A percentile compares a stretch with the other conserved stretches of the same genome.
Evolutionary conservation across 2,888 invertebrate species (phyloP).

Genomic region (Harpalus rubripes): DNA sequence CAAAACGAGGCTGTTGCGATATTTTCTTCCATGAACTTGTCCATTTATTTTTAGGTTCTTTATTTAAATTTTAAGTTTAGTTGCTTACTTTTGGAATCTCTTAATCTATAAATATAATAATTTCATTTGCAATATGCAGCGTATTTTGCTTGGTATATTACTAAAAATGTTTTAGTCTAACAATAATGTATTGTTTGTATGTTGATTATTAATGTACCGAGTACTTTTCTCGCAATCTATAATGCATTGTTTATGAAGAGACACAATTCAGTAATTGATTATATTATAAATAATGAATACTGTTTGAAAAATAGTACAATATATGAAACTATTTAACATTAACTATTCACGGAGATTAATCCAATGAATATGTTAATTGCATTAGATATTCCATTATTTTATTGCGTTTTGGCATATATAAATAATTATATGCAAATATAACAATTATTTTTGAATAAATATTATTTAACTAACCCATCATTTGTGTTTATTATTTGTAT

Average conservation of each 20-base stretch:
- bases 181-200: no score
- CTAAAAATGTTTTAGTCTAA: no score
- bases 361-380: conserved; percentile 48
- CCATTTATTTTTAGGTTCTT: no score
- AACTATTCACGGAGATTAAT: conserved; percentile 50
- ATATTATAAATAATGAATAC: conserved; percentile 20
- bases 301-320: conserved; percentile 18
- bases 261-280: conserved; percentile 15
- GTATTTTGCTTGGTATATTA: no score
- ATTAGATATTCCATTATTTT: conserved; percentile 43
- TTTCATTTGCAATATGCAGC: no score
- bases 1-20: no score
- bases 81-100: no score
- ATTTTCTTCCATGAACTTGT: no score
- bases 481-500: conserved; percentile 9
- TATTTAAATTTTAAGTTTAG: no score
- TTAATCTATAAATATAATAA: neutral
- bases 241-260: neutral
- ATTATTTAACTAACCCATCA: conserved; percentile 19
- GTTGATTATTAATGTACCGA: no score
- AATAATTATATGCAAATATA: conserved; percentile 40
- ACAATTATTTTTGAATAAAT: conserved; percentile 35
- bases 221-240: neutral
- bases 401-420: conserved; percentile 42
- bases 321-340: conserved; percentile 13